These are phyloP conservation scores for Odocoileus virginianus DNA, from an alignment of 2,113 vertebrate genomes.

Conservation along the genomic window DNA sequence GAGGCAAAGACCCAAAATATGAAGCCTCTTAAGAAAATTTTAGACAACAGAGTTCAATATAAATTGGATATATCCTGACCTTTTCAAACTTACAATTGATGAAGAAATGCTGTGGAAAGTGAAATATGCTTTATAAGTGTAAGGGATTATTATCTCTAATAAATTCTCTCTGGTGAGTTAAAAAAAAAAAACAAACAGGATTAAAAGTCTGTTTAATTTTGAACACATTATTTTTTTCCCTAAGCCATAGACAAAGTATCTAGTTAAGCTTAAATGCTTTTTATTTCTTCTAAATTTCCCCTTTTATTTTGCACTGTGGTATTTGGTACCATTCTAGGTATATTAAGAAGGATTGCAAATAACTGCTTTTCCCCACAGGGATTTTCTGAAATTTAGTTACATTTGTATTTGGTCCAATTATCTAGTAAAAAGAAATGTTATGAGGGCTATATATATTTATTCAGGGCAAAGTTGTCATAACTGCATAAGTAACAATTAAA, in stretches of 20 bases:
- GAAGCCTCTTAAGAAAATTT: not conserved
- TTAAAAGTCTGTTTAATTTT: constrained; percentile 14
- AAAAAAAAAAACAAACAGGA: not conserved
- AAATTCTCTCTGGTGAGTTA: not conserved
- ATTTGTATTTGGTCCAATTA: constrained; percentile 25
- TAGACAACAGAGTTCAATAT: not conserved
- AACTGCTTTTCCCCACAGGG: not conserved
- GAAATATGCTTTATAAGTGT: not conserved
- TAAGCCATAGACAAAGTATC: not conserved
- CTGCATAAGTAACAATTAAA: constrained; percentile 33
- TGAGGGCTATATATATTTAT: constrained; percentile 1
- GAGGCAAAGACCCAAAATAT: not conserved
- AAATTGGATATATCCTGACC: not conserved
- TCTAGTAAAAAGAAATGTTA: constrained; percentile 21
- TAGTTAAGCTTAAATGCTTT: not conserved
- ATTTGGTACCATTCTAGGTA: not conserved
- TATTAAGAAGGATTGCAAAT: not conserved
- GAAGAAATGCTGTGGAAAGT: not conserved
- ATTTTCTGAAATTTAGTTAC: constrained; percentile 46
- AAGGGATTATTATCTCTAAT: not conserved
- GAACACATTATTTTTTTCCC: not conserved
- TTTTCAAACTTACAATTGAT: not conserved
- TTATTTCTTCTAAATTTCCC: not conserved
- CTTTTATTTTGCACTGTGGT: constrained; percentile 15
- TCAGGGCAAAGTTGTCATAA: constrained; percentile 33